Evolutionary conservation across 37 sponge, comb jelly and placozoan species (phyloP), one percentile per base, ranked within the genome.

Genomic region (Ianthella basta): DNA sequence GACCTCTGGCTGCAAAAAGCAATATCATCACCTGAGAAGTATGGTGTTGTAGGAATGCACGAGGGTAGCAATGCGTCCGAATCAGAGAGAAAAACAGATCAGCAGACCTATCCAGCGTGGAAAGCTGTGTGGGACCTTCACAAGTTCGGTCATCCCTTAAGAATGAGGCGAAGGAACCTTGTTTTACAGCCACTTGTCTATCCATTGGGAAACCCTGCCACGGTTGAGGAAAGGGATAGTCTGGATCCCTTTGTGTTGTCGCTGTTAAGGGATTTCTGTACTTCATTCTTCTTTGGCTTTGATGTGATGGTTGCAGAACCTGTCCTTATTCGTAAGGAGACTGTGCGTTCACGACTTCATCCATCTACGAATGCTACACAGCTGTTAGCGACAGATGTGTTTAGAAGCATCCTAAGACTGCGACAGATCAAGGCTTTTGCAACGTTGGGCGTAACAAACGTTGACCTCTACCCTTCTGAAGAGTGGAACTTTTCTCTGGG

Each of bases 401-500:
- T 86, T 4, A 82, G 61, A 14, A 80, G 61, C 66, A 74, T 95
- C 15, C 36, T 78, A 24, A 30, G 41, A 14, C 63, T 70, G 0
- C 40, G 78, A 66, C 83, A 79, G 0, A 77, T 56, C 29, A 78
- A 88, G 1, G 84, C 86, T 14, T 87, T 82, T 55, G 85, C 89
- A 68, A 57, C 87, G 1, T 32, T 92, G 38, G 95, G 89, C 0
- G 89, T 97, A 2, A 92, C 92, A 18, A 72, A 83, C 32, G 88
- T 84, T 13, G 97, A 97, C 61, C 85, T 97, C 0, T 97, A 94
- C 82, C 97, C 97, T 0, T 55, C 82, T n/a, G 88, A 86, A 5
- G 85, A 90, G 50, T 92, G 93, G 91, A 97, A 97, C 84, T 97
- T 97, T 80, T 92, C 90, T 27, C 87, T 97, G 30, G 97, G 97